Evolutionary conservation across 2,888 invertebrate species (phyloP), one percentile per base, ranked within the genome.

Genomic region (Schrankia costaestrigalis): DNA sequence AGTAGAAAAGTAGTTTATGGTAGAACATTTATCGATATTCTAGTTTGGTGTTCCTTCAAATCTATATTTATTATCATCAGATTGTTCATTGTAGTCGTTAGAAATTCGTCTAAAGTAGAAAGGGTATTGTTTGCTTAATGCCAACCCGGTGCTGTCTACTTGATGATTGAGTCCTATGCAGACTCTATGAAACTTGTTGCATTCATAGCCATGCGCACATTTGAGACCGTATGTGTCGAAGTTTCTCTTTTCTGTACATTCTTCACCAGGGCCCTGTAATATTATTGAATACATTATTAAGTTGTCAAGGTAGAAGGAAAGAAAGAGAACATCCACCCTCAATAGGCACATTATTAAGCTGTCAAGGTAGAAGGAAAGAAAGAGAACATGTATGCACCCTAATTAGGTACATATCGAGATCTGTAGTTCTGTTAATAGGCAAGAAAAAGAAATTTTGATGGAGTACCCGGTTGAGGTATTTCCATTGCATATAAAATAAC

Each of bases 231-330:
- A 80, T 2, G 56, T 49, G 41, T 85, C 81, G 39, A 62, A 62
- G 22, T 67, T 64, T 49, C 71, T 71, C 41, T 80, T 81, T 44
- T 75, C 81, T 1, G 86, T 81, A 56, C 85, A 86, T n/a, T 64
- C 62, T 31, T 85, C 80, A 4, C 71, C 60, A 0, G 81, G 77
- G 1, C 82, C 83, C 84, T 84, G 51, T 11, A 19, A 31, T 7
- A 34, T 1, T 18, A 18, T 6, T 2, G 2, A 1, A 2, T 18
- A 8, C n/a, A 8, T 3, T 2, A 18, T 3, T n/a, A 18, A 8
- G 18, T 18, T 1, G 1, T 18, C 2, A 18, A 2, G 18, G 18
- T 8, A 2, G 2, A 3, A 18, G 18, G 18, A n/a, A n/a, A n/a
- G n/a, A n/a, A n/a, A n/a, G n/a, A n/a, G n/a, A n/a, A n/a, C n/a